These are phyloP conservation scores for Stenodema calcarata DNA, from an alignment of 2,888 invertebrate genomes.

Conservation along the genomic window DNA sequence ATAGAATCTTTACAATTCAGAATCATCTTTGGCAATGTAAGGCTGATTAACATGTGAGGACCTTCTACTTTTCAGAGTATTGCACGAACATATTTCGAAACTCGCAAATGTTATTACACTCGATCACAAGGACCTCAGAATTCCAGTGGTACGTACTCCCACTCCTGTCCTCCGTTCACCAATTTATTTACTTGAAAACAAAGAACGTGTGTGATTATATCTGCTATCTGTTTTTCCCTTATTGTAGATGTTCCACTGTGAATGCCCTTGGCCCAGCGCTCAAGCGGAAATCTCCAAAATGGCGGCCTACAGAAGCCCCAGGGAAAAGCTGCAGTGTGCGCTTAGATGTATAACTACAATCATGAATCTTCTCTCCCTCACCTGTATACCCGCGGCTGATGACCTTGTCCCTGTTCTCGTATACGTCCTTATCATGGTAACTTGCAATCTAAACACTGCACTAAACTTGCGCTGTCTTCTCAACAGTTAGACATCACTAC, in stretches of 20 bases:
- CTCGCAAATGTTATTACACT: constrained; percentile 78
- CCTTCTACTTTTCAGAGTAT: constrained; percentile 69
- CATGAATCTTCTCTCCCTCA: constrained; percentile 89
- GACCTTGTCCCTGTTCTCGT: constrained; percentile 96
- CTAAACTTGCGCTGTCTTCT: no score
- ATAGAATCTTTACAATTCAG: no score
- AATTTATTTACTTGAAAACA: no score
- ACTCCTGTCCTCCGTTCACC: neutral
- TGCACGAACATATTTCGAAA: constrained; percentile 87
- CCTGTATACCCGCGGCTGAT: constrained; percentile 88
- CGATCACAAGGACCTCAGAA: constrained; percentile 79
- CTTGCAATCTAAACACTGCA: neutral
- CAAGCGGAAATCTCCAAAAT: constrained; percentile 88
- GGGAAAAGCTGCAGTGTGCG: constrained; percentile 84
- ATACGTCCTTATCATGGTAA: constrained; percentile 91
- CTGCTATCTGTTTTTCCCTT: no score
- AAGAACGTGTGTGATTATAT: no score
- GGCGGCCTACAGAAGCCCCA: constrained; percentile 88
- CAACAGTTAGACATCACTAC: no score
- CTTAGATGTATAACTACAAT: constrained; percentile 90
- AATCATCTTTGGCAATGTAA: neutral
- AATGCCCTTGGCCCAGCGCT: constrained; percentile 95
- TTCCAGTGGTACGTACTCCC: constrained; percentile 65
- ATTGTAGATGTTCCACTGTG: constrained; percentile 75
- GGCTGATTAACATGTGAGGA: neutral